Base-by-base conservation (phyloP, 1,140 invertebrate genomes). In the Trichonephila clavipes region DNA sequence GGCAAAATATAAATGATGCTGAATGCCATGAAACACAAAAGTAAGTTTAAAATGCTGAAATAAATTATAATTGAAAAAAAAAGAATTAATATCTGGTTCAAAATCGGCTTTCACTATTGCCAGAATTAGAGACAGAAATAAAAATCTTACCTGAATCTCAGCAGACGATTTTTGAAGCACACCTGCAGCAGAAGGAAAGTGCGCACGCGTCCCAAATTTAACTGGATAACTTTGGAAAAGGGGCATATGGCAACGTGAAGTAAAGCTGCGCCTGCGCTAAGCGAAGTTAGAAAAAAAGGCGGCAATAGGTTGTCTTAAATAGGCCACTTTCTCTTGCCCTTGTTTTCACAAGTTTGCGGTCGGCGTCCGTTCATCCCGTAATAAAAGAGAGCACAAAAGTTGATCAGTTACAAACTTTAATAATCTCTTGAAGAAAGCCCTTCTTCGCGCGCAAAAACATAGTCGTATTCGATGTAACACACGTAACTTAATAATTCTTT, bases 311-410 rank as follows among this genome's bases (percentile, higher is more conserved):
- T 59, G 82, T 83, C 51, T 28, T 83, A 83, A 83, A 83, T 83
- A 83, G 82, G 82, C 82, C 82, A 83, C 82, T 83, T 83, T 83
- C 82, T 19, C 82, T 83, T 83, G 82, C 51, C 82, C 82, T 83
- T 83, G 82, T 83, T 83, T 83, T 24, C 3, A 83, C 10, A 83
- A 59, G 82, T 83, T 83, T 83, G 82, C 82, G 44, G 82, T 59
- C 82, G 82, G 82, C 59, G 44, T 24, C 82, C 51, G 82, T 77
- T 34, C 72, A 77, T 77, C 72, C 28, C 72, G 18, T 34, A 18
- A 77, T 77, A 77, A 77, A 77, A 34, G 72, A 40, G 72, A 77
- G 72, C 72, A 77, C n/a, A n/a, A n/a, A n/a, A 5, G 34, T 77
- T 77, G 72, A 77, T 77, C 34, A 34, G 72, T 77, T 18, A 34